phyloP scores from a whole-genome alignment of 2,888 invertebrate genomes.

The Mesochorus sp. region DNA sequence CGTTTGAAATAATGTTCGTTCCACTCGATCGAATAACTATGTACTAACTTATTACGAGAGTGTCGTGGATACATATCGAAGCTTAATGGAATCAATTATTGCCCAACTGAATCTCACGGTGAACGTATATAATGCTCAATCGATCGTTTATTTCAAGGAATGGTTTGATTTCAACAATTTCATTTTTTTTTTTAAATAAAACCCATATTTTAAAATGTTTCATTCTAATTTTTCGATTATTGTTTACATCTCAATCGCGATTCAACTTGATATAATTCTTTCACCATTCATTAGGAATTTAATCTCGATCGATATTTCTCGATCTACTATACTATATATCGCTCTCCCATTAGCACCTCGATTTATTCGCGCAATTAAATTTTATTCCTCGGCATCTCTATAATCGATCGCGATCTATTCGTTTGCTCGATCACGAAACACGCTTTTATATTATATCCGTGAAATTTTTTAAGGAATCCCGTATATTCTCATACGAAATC shows the following conservation, averaged over 20 bases:
- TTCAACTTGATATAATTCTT: background rate
- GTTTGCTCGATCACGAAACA: too few relatives aligned
- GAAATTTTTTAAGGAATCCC: too few relatives aligned
- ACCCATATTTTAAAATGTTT: too few relatives aligned
- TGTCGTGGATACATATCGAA: constrained; percentile 2
- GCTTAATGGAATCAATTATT: constrained; percentile 59
- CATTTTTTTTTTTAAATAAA: background rate
- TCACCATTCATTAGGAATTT: too few relatives aligned
- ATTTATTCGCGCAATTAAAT: too few relatives aligned
- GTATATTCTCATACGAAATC: too few relatives aligned
- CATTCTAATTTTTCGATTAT: background rate
- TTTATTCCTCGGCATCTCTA: too few relatives aligned
- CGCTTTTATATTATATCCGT: too few relatives aligned
- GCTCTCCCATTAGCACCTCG: too few relatives aligned
- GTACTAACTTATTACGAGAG: constrained; percentile 16
- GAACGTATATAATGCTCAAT: constrained; percentile 47
- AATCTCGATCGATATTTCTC: too few relatives aligned
- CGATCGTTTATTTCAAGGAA: constrained; percentile 12
- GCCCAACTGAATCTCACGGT: constrained; percentile 37
- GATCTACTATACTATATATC: too few relatives aligned
- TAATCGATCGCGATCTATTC: too few relatives aligned
- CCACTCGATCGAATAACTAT: constrained; percentile 52
- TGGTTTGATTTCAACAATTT: constrained; percentile 20
- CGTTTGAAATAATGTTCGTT: constrained; percentile 38
- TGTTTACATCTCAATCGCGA: constrained; percentile 28